Evolutionary conservation across 2,888 invertebrate genomes (phyloP), one percentile per base, ranked within the genome.

Genomic region (Lumbricus terrestris): DNA sequence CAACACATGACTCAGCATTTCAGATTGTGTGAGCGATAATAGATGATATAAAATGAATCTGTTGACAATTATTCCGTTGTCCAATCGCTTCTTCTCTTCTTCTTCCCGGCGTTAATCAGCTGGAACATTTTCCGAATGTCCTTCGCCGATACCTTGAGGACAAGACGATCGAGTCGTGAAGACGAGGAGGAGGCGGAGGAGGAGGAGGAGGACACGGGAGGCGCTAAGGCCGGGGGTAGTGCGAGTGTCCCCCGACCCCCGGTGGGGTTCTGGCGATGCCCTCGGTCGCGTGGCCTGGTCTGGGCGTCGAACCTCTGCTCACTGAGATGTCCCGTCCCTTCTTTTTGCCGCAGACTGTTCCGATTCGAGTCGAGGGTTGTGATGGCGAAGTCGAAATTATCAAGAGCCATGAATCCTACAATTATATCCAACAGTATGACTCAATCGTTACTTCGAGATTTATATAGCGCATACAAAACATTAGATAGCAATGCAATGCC

Each of bases 351-450:
- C 13, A 23, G 85, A 15, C 35, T 34, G 16, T 85, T 85, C 85
- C 85, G 85, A 35, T 85, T 85, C 85, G 85, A 85, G 23, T 85
- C 85, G 35, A 85, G 16, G 85, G 85, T 37, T 20, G 85, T 85
- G 35, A 85, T 85, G 85, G 85, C 85, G 37, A 85, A 85, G n/a
- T 85, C 85, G 34, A 85, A 0, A 35, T 85, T 85, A 23, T 85
- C 85, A 34, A 85, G 34, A 34, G 85, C 85, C 85, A 85, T 85
- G 34, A 85, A 35, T 6, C 85, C 85, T 85, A 85, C 8, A 85
- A 69, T n/a, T n/a, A n/a, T n/a, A 69, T 16, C 13, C 69, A 29
- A n/a, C 8, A n/a, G n/a, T 11, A 69, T n/a, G 40, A 40, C 40
- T n/a, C n/a, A n/a, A n/a, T n/a, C n/a, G n/a, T n/a, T n/a, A n/a